phyloP scores from a whole-genome alignment of 1,140 invertebrate species.

The Neodiprion lecontei region DNA sequence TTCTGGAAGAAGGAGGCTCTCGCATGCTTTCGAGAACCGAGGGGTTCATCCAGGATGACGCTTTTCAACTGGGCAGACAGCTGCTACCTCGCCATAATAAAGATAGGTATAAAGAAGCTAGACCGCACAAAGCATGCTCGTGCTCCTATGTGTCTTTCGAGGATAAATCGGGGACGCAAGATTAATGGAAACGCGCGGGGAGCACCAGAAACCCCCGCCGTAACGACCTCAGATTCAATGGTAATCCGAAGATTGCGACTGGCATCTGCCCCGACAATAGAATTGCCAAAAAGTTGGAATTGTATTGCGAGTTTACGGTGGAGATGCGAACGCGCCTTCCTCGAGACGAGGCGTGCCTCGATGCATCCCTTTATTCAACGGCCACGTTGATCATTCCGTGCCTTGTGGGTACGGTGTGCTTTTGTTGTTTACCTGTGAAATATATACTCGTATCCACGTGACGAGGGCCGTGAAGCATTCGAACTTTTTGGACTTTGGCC shows the following conservation, averaged over 20 bases:
- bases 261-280: slow-evolving; percentile 11
- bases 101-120: slow-evolving; percentile 47
- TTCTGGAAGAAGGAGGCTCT: background rate
- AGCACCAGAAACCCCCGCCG: background rate
- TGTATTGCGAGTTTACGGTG: background rate
- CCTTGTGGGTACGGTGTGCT: background rate
- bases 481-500: background rate
- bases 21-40: background rate
- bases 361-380: slow-evolving; percentile 10
- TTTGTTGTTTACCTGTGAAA: background rate
- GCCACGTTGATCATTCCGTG: background rate
- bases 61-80: slow-evolving; percentile 45
- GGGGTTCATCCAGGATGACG: slow-evolving; percentile 36
- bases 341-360: background rate
- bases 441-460: too few relatives aligned
- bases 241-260: slow-evolving; percentile 26
- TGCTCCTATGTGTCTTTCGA: slow-evolving; percentile 39
- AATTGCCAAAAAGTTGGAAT: slow-evolving; percentile 14
- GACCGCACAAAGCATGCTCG: slow-evolving; percentile 45
- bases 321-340: background rate
- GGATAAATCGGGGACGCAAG: slow-evolving; percentile 53
- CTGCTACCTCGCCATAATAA: slow-evolving; percentile 49
- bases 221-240: slow-evolving; percentile 26
- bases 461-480: too few relatives aligned
- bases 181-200: slow-evolving; percentile 42